Conservation (phyloP, 2,113 vertebrate species). For the Athene cunicularia region DNA sequence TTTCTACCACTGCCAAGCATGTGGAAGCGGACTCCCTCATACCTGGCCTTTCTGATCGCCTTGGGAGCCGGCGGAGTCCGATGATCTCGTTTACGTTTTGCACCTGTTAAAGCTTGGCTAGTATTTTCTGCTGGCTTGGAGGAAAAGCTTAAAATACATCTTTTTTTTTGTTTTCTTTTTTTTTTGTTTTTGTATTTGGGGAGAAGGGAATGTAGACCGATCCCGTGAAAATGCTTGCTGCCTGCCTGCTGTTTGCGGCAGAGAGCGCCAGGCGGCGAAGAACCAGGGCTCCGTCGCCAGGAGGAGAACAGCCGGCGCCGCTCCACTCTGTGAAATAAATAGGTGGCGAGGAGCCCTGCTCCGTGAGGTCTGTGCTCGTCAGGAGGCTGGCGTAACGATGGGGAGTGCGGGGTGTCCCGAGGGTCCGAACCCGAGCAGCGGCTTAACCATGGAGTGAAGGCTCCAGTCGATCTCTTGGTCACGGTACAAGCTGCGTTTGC, state of each 20-base stretch:
- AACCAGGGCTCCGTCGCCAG: not conserved
- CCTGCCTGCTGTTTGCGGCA: not conserved
- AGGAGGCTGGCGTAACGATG: not conserved
- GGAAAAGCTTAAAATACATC: not conserved
- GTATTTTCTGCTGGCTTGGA: not conserved
- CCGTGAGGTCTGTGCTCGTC: not conserved
- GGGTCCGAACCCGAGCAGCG: not conserved
- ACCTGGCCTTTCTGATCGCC: not conserved
- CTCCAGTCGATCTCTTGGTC: not conserved
- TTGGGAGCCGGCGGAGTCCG: not conserved
- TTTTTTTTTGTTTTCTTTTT: not conserved
- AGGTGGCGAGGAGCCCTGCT: not conserved
- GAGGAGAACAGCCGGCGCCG: not conserved
- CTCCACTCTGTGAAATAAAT: not conserved
- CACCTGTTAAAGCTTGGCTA: not conserved
- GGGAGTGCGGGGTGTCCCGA: not conserved
- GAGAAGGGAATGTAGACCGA: constrained; percentile 24
- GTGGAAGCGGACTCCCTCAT: not conserved
- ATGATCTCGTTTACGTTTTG: not conserved
- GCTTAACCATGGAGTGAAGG: not conserved
- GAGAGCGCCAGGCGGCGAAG: not conserved
- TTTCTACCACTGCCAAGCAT: constrained; percentile 23
- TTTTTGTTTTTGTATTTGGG: not conserved
- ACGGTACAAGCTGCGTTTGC: not conserved
- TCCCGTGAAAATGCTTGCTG: not conserved